Evolutionary conservation across 2,888 invertebrate genomes (phyloP).

Genomic region (Nephrocerus scutellatus): DNA sequence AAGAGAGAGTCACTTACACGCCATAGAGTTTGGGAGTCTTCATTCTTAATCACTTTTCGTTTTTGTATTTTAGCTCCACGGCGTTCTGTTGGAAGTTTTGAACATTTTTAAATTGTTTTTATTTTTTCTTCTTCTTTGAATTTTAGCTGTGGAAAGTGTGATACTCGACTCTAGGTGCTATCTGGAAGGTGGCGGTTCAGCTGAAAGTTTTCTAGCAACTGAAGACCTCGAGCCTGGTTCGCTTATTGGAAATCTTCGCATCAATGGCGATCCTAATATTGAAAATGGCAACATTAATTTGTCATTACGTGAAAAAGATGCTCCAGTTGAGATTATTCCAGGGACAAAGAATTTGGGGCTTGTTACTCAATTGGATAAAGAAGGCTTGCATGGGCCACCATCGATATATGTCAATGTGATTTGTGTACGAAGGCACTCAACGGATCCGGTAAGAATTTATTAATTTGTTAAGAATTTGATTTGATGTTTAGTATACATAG

Average conservation of each 20-base stretch:
- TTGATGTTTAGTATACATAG: conserved; percentile 1
- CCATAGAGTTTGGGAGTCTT: background rate
- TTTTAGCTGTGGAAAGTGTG: conserved; percentile 50
- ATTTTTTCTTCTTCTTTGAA: conserved; percentile 10
- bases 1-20: too few relatives aligned
- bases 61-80: too few relatives aligned
- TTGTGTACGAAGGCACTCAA: conserved; percentile 70
- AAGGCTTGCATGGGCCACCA: conserved; percentile 73
- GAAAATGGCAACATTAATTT: conserved; percentile 69
- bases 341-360: conserved; percentile 76
- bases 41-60: conserved; percentile 1
- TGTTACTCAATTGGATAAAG: conserved; percentile 71
- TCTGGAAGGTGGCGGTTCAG: conserved; percentile 82
- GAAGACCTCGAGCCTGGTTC: conserved; percentile 77
- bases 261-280: conserved; percentile 72
- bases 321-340: conserved; percentile 69
- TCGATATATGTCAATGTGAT: conserved; percentile 81
- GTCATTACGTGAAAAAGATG: conserved; percentile 68
- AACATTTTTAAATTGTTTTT: conserved; percentile 1
- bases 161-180: conserved; percentile 82
- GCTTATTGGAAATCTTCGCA: conserved; percentile 67
- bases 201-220: conserved; percentile 83
- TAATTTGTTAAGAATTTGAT: conserved; percentile 2
- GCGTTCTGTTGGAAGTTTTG: too few relatives aligned
- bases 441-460: conserved; percentile 64